Conservation (phyloP, 2,797 vertebrate genomes). For the Corythornis leucogaster region DNA sequence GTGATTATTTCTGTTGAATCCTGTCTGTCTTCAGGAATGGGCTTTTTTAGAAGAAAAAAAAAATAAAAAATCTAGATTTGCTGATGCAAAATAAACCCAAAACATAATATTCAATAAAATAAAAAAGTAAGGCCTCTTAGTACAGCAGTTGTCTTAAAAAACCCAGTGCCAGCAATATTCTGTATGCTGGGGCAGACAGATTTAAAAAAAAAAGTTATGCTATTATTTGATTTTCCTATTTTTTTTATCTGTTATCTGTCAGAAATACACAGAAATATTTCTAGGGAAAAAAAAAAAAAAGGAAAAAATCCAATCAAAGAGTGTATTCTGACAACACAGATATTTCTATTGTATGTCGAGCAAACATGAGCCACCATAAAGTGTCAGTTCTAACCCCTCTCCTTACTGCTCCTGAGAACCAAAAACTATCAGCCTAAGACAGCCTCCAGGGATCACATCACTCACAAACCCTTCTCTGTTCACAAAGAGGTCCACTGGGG, state of each 20-base stretch:
- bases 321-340: background rate
- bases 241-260: background rate
- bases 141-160: conserved; percentile 40
- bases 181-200: background rate
- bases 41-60: background rate
- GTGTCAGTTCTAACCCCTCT: background rate
- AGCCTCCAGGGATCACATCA: background rate
- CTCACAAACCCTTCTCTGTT: background rate
- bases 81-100: conserved; percentile 17
- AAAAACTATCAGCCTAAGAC: background rate
- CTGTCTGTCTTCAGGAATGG: background rate
- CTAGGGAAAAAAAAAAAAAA: conserved; percentile 1
- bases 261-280: background rate
- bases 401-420: background rate
- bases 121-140: conserved; percentile 60
- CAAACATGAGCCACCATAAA: background rate
- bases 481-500: background rate
- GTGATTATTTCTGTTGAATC: background rate
- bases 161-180: background rate
- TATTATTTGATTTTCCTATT: background rate
- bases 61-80: conserved; percentile 7
- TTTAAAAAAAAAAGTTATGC: background rate
- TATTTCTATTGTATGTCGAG: background rate
- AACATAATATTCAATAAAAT: conserved; percentile 31
- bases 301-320: background rate